Evolutionary conservation across 2,888 invertebrate genomes (phyloP), one percentile per base, ranked within the genome.

Genomic region (Crematogaster levior): DNA sequence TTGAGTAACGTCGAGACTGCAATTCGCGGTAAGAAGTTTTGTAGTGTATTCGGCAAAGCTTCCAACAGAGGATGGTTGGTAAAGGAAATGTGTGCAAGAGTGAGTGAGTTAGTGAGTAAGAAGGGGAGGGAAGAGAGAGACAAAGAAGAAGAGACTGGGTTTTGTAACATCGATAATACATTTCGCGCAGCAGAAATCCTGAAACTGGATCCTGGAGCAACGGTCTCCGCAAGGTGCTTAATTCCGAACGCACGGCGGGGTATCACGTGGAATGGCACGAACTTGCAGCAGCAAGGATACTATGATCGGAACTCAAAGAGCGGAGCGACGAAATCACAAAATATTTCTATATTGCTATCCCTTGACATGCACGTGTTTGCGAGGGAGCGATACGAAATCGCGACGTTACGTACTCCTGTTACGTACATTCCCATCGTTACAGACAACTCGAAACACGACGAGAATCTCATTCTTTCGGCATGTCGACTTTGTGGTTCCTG

Each of bases 21-120:
- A 58, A 80, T 81, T 48, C 24, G 65, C 34, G 82, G 75, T 84
- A 84, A 84, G 70, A 74, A 82, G 82, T 82, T 84, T 82, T 82
- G 82, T 75, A 61, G 60, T 70, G 27, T 75, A 53, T 73, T 81
- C 34, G 24, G 12, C 56, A 56, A 61, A 60, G 81, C 56, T 60
- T 53, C 34, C 21, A 18, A 37, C 56, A 53, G 61, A 63, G 51
- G 68, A 65, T 80, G 60, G 48, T 79, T 84, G 68, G 51, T 24
- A 79, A 74, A 83, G 80, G 83, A 83, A 83, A 60, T 61, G 34
- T 61, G 34, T 34, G 34, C 34, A 34, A 34, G 4, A 34, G 34
- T n/a, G n/a, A n/a, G n/a, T n/a, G n/a, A n/a, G n/a, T n/a, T n/a
- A n/a, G n/a, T n/a, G n/a, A n/a, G n/a, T n/a, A 6, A 34, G 34